These are phyloP conservation scores for Palythoa grandiflora DNA, from an alignment of 92 coral and sea anemone genomes.

Conservation along the genomic window DNA sequence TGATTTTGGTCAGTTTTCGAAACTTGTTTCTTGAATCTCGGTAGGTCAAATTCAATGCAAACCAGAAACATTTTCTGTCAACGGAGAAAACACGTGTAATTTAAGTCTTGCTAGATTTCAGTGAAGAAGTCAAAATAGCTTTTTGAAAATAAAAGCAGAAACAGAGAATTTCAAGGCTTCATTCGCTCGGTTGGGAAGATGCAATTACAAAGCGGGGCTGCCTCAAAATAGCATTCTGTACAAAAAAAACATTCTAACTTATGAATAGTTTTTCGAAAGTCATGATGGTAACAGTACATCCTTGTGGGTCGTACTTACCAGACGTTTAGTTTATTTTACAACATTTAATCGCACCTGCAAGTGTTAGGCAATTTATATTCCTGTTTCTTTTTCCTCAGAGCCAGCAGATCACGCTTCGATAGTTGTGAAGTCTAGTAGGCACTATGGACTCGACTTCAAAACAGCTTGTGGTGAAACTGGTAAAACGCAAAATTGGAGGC, in stretches of 20 bases:
- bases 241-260: not conserved
- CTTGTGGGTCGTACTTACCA: not conserved
- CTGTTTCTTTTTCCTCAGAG: constrained; percentile 16
- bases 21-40: constrained; percentile 2
- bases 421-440: not conserved
- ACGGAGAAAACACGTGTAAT: not conserved
- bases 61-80: not conserved
- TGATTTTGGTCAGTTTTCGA: constrained; percentile 19
- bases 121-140: not conserved
- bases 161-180: constrained; percentile 29
- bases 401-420: constrained; percentile 4
- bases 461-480: constrained; percentile 67
- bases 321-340: not conserved
- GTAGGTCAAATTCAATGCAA: not conserved
- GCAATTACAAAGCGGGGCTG: constrained; percentile 17
- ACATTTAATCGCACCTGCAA: not conserved
- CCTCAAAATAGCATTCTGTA: not conserved
- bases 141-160: constrained; percentile 30
- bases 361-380: not conserved
- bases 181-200: constrained; percentile 40
- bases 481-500: constrained; percentile 81
- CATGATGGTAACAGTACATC: not conserved
- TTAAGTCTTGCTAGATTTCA: not conserved
- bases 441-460: constrained; percentile 48
- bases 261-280: not conserved